These are phyloP conservation scores for Zootoca vivipara DNA, from an alignment of 2,113 vertebrate genomes.

Conservation along the genomic window DNA sequence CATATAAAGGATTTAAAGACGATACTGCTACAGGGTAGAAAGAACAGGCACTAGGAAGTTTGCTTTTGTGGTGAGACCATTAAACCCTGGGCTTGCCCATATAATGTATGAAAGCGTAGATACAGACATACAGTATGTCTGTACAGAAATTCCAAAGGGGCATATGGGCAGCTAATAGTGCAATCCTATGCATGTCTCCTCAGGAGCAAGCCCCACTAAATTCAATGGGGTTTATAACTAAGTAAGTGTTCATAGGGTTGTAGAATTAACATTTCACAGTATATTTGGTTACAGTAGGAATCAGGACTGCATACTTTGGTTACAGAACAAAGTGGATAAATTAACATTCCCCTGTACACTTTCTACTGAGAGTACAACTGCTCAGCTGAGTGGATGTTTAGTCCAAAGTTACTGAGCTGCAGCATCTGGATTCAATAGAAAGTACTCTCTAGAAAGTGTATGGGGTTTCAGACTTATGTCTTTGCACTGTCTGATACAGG, in stretches of 20 bases:
- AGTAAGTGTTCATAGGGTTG: too few relatives aligned
- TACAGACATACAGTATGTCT: too few relatives aligned
- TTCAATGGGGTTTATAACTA: not conserved
- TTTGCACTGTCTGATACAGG: not conserved
- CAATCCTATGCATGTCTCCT: not conserved
- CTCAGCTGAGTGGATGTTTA: not conserved
- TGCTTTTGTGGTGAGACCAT: not conserved
- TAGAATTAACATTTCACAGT: not conserved
- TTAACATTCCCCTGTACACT: not conserved
- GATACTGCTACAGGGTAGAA: not conserved
- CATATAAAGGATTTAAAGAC: not conserved
- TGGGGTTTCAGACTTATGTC: not conserved
- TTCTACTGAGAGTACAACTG: not conserved
- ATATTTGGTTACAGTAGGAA: not conserved
- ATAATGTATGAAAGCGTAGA: not conserved
- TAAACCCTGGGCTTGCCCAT: not conserved
- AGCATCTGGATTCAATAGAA: not conserved
- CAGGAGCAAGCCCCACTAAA: not conserved
- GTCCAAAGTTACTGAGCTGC: not conserved
- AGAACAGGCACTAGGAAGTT: not conserved
- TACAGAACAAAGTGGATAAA: not conserved
- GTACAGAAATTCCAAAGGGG: not conserved
- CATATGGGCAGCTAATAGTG: not conserved
- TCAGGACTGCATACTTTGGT: not conserved
- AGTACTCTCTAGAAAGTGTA: not conserved